These are phyloP conservation scores for Chrysoperla carnea DNA, from an alignment of 1,140 invertebrate species.

Conservation along the genomic window DNA sequence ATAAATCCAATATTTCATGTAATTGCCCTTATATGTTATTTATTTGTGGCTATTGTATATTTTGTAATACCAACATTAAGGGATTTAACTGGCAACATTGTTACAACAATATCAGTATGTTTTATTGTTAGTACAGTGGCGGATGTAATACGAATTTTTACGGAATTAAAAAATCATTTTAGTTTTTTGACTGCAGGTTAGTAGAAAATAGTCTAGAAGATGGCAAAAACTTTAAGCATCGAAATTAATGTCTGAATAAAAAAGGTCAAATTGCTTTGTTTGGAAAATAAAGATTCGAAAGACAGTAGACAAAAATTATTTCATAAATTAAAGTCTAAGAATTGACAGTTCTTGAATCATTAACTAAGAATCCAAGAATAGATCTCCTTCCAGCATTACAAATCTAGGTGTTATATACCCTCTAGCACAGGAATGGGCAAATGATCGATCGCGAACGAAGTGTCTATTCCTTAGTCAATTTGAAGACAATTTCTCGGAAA, in stretches of 20 bases:
- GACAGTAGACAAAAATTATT: no score
- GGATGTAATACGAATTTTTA: slow-evolving; percentile 58
- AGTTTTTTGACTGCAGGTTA: slow-evolving; percentile 59
- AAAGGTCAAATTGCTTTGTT: no score
- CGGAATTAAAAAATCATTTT: slow-evolving; percentile 57
- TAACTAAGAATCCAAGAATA: no score
- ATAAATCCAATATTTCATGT: slow-evolving; percentile 57
- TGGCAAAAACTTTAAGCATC: background rate
- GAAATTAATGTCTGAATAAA: background rate
- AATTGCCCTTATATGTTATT: slow-evolving; percentile 46
- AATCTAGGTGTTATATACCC: no score
- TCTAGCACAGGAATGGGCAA: no score
- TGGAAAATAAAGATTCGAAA: no score
- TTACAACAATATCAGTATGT: slow-evolving; percentile 59
- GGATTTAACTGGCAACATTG: slow-evolving; percentile 66
- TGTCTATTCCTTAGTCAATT: no score
- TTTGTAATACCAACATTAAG: slow-evolving; percentile 66
- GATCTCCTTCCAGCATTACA: no score
- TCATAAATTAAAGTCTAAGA: no score
- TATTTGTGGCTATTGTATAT: slow-evolving; percentile 62
- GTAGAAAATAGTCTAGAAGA: slow-evolving; percentile 1
- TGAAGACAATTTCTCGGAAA: no score
- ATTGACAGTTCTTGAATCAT: no score
- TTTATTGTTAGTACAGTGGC: slow-evolving; percentile 57
- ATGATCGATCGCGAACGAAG: no score